Evolutionary conservation across 2,888 invertebrate species (phyloP).

Genomic region (Hydriomena furcata): DNA sequence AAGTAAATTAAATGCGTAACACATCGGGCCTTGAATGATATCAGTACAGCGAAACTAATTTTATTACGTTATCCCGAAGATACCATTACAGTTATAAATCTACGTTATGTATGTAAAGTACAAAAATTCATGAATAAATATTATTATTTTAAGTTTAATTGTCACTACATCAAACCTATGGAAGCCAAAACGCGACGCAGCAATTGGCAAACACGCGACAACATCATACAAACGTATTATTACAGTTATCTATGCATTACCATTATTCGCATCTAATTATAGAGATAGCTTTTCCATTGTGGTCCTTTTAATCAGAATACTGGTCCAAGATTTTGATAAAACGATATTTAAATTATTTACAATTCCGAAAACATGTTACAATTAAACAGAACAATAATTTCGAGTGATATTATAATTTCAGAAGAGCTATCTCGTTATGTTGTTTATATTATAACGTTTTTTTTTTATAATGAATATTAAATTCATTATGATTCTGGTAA

Average conservation of each 20-base stretch:
- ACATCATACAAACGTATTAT: conserved; percentile 36
- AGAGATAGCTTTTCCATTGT: conserved; percentile 75
- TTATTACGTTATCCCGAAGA: conserved; percentile 27
- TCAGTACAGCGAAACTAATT: conserved; percentile 10
- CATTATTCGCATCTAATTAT: conserved; percentile 49
- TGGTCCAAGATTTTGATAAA: conserved; percentile 66
- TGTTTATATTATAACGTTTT: conserved; percentile 53
- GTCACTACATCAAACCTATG: conserved; percentile 72
- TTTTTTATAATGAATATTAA: conserved; percentile 52
- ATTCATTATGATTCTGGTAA: conserved; percentile 72
- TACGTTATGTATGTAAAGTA: conserved; percentile 62
- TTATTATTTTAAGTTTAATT: conserved; percentile 38
- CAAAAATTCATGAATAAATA: conserved; percentile 58
- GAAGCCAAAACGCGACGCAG: conserved; percentile 74
- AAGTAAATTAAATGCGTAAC: conserved; percentile 63
- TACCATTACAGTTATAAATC: conserved; percentile 30
- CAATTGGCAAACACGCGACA: conserved; percentile 62
- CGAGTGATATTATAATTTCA: conserved; percentile 44
- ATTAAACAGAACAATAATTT: conserved; percentile 22
- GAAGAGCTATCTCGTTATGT: conserved; percentile 68
- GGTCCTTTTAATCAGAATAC: conserved; percentile 68
- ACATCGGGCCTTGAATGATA: conserved; percentile 50
- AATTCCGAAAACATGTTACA: conserved; percentile 14
- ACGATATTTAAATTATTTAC: conserved; percentile 16
- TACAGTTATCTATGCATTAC: conserved; percentile 22